phyloP scores from a whole-genome alignment of 1,140 invertebrate species.

The Philopotamus ludificatus region DNA sequence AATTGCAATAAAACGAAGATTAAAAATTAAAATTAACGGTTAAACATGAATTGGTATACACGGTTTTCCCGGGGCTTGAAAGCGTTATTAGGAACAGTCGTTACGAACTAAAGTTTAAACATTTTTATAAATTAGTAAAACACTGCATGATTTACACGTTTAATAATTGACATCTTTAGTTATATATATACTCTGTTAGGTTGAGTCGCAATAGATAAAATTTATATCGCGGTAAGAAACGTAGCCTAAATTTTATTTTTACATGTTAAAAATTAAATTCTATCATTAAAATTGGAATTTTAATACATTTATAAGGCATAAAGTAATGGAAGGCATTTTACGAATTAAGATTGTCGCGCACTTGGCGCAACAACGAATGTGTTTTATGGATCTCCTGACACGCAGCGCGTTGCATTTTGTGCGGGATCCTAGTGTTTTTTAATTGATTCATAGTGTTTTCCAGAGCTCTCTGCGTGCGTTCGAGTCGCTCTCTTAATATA shows the following conservation, averaged over 20 bases:
- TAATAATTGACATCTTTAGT: too few relatives aligned
- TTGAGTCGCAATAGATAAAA: too few relatives aligned
- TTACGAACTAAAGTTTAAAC: too few relatives aligned
- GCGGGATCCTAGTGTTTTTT: slow-evolving; percentile 57
- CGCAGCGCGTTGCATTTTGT: slow-evolving; percentile 62
- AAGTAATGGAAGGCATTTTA: slow-evolving; percentile 5
- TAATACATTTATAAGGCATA: slow-evolving; percentile 13
- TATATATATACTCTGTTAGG: too few relatives aligned
- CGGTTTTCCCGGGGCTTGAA: too few relatives aligned
- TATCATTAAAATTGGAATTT: slow-evolving; percentile 21
- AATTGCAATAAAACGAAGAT: too few relatives aligned
- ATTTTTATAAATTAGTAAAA: too few relatives aligned
- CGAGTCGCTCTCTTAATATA: slow-evolving; percentile 57
- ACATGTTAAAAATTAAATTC: slow-evolving; percentile 2
- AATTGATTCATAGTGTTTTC: slow-evolving; percentile 60
- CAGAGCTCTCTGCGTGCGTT: slow-evolving; percentile 57
- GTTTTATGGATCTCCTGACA: slow-evolving; percentile 65
- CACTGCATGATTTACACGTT: too few relatives aligned
- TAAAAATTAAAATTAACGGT: too few relatives aligned
- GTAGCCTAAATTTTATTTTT: slow-evolving; percentile 1
- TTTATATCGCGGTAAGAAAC: too few relatives aligned
- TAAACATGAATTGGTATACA: too few relatives aligned
- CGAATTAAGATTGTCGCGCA: slow-evolving; percentile 50
- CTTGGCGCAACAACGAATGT: slow-evolving; percentile 61
- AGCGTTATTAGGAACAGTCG: too few relatives aligned